A percentile compares a stretch with the other conserved stretches of the same genome.
These are phyloP conservation scores for Rhegmatorhina hoffmannsi DNA, from an alignment of 2,113 vertebrate genomes.

Conservation along the genomic window DNA sequence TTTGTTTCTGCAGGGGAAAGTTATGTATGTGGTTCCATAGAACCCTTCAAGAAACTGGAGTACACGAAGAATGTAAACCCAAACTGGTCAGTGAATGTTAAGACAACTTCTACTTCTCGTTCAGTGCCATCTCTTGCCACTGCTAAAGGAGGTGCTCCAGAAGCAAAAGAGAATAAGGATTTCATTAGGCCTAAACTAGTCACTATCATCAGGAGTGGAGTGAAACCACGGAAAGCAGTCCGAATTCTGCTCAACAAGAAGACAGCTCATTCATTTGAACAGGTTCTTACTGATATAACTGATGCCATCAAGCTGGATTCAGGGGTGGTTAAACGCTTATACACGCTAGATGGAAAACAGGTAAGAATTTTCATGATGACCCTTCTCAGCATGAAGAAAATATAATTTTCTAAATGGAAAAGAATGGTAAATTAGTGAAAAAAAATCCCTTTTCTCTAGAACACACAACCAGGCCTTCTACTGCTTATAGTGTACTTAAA, in stretches of 20 bases:
- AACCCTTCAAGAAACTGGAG: conserved; percentile 94
- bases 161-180: conserved; percentile 89
- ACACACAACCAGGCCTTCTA: background rate
- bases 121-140: conserved; percentile 85
- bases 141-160: conserved; percentile 79
- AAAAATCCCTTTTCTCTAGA: background rate
- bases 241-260: conserved; percentile 98
- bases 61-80: conserved; percentile 99
- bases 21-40: conserved; percentile 96
- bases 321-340: conserved; percentile 92
- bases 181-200: conserved; percentile 97
- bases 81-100: conserved; percentile 94
- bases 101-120: conserved; percentile 77
- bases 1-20: conserved; percentile 85
- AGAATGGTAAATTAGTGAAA: background rate
- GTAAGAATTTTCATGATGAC: conserved; percentile 72
- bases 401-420: background rate
- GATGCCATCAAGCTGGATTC: conserved; percentile 98
- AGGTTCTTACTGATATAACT: conserved; percentile 95
- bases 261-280: conserved; percentile 96
- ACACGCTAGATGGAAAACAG: conserved; percentile 95
- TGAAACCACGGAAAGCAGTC: conserved; percentile 95
- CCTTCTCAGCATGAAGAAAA: background rate
- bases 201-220: conserved; percentile 95
- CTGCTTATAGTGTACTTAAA: background rate